A percentile compares a stretch with the other conserved stretches of the same genome.
Conservation (phyloP, 2,888 invertebrate species). For the Germaria angustata region DNA sequence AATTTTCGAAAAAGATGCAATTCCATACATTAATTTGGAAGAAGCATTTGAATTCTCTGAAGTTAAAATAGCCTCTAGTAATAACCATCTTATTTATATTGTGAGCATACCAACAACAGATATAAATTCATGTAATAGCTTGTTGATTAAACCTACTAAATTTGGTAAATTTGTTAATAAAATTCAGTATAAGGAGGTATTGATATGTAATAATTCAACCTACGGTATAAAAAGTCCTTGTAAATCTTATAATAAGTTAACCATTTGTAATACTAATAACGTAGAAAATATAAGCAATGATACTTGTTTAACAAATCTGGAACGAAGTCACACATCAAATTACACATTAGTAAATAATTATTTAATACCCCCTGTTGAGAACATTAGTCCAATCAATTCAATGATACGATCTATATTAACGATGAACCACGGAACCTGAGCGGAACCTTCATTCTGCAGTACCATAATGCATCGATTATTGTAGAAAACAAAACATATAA, state of each 20-base stretch:
- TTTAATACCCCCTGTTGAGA: too few species aligned
- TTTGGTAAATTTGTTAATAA: constrained; percentile 21
- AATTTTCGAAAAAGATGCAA: constrained; percentile 59
- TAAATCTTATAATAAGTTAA: constrained; percentile 1
- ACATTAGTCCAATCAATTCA: constrained; percentile 64
- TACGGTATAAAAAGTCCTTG: constrained; percentile 1
- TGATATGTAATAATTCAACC: constrained; percentile 31
- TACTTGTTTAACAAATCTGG: too few species aligned
- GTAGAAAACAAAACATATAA: constrained; percentile 38
- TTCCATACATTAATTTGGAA: constrained; percentile 59
- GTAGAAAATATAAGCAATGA: too few species aligned
- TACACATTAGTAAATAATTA: too few species aligned
- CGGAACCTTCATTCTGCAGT: constrained; percentile 39
- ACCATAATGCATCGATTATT: constrained; percentile 44
- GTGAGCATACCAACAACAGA: constrained; percentile 48
- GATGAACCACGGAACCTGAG: constrained; percentile 19
- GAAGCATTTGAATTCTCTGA: constrained; percentile 61
- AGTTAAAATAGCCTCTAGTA: constrained; percentile 46
- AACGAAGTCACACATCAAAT: too few species aligned
- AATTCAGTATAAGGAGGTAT: constrained; percentile 25
- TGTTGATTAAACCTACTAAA: constrained; percentile 36
- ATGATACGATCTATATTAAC: constrained; percentile 28
- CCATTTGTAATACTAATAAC: constrained; percentile 40
- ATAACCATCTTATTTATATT: constrained; percentile 33
- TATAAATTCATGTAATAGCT: constrained; percentile 13